Percentiles rank a stretch among this genome's conserved stretches.
Conservation (phyloP, 2,797 vertebrate genomes). For the Coccyzus lansbergi region DNA sequence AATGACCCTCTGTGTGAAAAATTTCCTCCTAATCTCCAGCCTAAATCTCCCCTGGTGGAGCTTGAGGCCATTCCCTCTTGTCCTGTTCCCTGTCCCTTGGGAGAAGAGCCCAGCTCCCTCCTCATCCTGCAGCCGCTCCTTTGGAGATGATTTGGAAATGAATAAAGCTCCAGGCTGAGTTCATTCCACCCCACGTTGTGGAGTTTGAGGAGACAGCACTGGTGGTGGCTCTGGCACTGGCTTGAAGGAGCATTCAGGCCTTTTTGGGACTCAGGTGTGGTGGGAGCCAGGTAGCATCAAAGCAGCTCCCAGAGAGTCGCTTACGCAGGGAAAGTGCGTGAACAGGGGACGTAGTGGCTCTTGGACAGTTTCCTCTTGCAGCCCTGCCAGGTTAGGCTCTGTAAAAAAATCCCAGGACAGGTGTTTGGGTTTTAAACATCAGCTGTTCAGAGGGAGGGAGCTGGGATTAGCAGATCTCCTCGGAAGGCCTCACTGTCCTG, state of each 20-base stretch:
- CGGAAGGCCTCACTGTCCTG: background rate
- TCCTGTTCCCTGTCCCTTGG: too few relatives aligned
- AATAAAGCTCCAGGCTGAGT: background rate
- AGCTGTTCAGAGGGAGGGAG: background rate
- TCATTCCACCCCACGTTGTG: background rate
- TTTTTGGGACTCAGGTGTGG: accelerated
- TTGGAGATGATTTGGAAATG: background rate
- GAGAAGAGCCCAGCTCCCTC: too few relatives aligned
- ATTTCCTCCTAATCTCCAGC: too few relatives aligned
- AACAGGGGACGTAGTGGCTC: background rate
- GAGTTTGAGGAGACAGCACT: background rate
- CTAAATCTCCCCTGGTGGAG: too few relatives aligned
- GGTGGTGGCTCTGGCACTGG: background rate
- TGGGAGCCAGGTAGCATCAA: background rate
- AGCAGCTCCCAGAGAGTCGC: background rate
- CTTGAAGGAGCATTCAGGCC: background rate
- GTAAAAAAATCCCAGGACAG: background rate
- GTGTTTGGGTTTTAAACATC: background rate
- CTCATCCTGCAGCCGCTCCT: background rate
- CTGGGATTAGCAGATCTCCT: background rate
- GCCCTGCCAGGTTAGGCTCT: background rate
- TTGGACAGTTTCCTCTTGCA: background rate
- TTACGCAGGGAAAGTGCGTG: background rate
- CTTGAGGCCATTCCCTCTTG: too few relatives aligned
- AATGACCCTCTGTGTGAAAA: too few relatives aligned